phyloP scores from a whole-genome alignment of 2,888 invertebrate species.

The Liopterus haemorrhoidalis region DNA sequence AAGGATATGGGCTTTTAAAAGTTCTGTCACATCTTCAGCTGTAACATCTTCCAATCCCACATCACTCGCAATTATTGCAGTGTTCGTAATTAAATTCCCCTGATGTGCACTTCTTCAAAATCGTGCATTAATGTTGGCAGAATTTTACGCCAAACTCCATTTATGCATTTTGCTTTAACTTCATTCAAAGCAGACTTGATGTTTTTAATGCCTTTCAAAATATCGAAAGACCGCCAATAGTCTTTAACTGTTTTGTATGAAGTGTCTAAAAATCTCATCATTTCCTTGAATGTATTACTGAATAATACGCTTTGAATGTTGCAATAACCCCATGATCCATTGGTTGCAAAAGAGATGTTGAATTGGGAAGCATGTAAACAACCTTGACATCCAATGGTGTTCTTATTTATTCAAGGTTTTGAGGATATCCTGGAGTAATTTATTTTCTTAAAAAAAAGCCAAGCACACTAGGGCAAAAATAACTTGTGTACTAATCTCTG shows the following conservation, averaged over 20 bases:
- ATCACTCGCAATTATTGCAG: no score
- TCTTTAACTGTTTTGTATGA: slow-evolving; percentile 15
- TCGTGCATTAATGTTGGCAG: no score
- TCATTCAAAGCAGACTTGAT: slow-evolving; percentile 20
- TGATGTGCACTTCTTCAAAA: no score
- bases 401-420: slow-evolving; percentile 24
- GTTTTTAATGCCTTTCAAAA: slow-evolving; percentile 24
- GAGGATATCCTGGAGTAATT: slow-evolving; percentile 21
- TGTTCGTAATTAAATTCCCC: no score
- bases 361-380: no score
- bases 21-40: no score
- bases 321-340: slow-evolving; percentile 1
- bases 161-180: slow-evolving; percentile 21
- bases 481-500: slow-evolving; percentile 23
- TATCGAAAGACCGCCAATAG: slow-evolving; percentile 24
- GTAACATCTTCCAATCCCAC: no score
- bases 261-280: neutral
- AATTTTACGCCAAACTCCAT: no score
- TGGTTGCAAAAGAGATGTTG: slow-evolving; percentile 11
- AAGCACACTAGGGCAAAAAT: slow-evolving; percentile 25
- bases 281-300: no score
- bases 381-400: no score
- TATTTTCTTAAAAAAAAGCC: slow-evolving; percentile 19
- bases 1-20: no score
- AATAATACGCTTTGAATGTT: no score